Evolutionary conservation across 2,113 vertebrate genomes (phyloP).

Genomic region (Pseudolaguvia tuberculata): DNA sequence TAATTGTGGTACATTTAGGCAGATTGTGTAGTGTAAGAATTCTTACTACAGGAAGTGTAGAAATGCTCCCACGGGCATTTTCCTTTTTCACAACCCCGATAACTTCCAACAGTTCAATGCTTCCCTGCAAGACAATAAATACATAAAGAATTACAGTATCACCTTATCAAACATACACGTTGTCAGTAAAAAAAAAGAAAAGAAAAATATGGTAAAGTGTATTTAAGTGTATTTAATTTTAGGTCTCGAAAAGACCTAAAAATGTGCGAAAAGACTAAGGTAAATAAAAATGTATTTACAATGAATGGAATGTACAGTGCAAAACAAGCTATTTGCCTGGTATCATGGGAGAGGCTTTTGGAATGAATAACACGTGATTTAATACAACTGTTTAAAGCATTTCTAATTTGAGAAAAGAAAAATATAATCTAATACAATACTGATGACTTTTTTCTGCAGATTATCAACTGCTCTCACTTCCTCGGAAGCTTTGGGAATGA

Average conservation of each 20-base stretch:
- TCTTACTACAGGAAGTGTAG: slow-evolving; percentile 30
- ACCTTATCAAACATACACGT: not conserved
- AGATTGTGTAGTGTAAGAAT: not conserved
- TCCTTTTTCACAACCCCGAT: slow-evolving; percentile 64
- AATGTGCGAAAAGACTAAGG: too few relatives aligned
- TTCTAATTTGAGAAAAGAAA: not conserved
- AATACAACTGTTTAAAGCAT: not conserved
- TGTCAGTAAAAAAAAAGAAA: not conserved
- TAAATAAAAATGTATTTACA: not conserved
- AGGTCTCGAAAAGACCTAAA: too few relatives aligned
- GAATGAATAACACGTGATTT: not conserved
- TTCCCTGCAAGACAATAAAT: slow-evolving; percentile 56
- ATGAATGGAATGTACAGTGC: slow-evolving; percentile 11
- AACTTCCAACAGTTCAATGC: slow-evolving; percentile 65
- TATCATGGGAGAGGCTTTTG: not conserved
- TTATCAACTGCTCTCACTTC: not conserved
- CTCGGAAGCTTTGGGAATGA: not conserved
- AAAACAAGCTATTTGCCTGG: not conserved
- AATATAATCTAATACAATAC: not conserved
- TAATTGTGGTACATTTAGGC: not conserved
- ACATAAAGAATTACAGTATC: not conserved
- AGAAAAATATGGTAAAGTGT: too few relatives aligned
- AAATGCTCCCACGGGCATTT: slow-evolving; percentile 53
- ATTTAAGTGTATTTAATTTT: too few relatives aligned
- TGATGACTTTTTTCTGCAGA: not conserved